Evolutionary conservation across 2,113 vertebrate species (phyloP).

Genomic region (Saccopteryx bilineata): DNA sequence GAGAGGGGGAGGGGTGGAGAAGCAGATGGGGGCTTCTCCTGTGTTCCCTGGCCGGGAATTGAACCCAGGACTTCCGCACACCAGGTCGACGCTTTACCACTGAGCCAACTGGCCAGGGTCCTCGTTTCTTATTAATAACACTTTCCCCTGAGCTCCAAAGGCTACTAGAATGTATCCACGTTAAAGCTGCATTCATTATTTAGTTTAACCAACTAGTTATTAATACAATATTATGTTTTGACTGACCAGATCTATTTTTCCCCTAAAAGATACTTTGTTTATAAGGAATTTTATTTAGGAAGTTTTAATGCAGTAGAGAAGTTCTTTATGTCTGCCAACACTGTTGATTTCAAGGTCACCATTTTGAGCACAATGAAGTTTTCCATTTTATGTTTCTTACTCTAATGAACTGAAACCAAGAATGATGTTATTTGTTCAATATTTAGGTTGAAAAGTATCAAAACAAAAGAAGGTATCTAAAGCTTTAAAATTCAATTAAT

Average conservation of each 20-base stretch:
- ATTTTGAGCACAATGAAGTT: conserved; percentile 70
- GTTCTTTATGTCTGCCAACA: conserved; percentile 52
- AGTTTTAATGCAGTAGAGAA: conserved; percentile 54
- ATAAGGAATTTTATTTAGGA: conserved; percentile 75
- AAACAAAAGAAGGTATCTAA: conserved; percentile 14
- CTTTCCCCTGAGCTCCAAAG: conserved; percentile 23
- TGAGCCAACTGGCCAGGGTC: no score
- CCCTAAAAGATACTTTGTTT: conserved; percentile 67
- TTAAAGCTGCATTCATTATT: conserved; percentile 25
- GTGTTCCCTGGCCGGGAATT: no score
- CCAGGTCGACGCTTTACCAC: no score
- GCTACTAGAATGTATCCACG: neutral
- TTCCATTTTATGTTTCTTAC: conserved; percentile 39
- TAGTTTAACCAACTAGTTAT: conserved; percentile 52
- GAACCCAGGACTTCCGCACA: no score
- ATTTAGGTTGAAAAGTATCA: conserved; percentile 12
- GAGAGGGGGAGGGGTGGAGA: no score
- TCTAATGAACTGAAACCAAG: neutral
- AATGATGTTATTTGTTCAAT: conserved; percentile 42
- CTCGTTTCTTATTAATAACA: neutral
- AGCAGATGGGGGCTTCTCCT: no score
- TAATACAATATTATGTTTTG: conserved; percentile 6
- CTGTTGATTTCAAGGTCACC: conserved; percentile 54
- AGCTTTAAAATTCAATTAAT: conserved; percentile 21
- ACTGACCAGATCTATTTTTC: conserved; percentile 29